Evolutionary conservation across 2,113 vertebrate genomes (phyloP).

Genomic region (Prochilodus magdalenae): DNA sequence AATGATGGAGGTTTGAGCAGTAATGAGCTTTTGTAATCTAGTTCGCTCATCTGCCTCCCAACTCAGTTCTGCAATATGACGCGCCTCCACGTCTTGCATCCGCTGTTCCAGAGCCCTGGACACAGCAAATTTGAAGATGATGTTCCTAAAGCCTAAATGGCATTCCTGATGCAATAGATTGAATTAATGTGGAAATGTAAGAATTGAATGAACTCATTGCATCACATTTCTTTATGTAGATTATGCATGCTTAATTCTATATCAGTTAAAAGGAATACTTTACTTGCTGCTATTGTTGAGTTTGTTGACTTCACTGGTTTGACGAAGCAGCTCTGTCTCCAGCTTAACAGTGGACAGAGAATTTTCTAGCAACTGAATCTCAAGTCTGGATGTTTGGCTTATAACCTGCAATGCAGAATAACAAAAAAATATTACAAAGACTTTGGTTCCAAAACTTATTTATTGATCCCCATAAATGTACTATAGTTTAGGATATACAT

Average conservation of each 20-base stretch:
- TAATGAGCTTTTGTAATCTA: conserved; percentile 77
- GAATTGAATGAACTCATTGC: too few species aligned
- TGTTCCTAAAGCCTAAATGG: too few species aligned
- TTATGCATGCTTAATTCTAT: too few species aligned
- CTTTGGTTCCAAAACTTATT: too few species aligned
- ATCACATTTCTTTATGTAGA: too few species aligned
- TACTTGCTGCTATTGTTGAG: conserved; percentile 86
- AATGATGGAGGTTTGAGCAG: conserved; percentile 80
- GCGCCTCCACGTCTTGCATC: conserved; percentile 83
- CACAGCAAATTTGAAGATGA: neutral
- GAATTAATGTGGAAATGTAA: too few species aligned
- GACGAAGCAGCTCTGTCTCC: conserved; percentile 85
- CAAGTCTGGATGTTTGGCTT: conserved; percentile 86
- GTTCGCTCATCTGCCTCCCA: conserved; percentile 79
- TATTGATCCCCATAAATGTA: too few species aligned
- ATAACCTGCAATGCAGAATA: conserved; percentile 78
- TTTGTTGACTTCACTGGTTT: conserved; percentile 84
- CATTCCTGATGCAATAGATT: too few species aligned
- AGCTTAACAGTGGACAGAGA: conserved; percentile 84
- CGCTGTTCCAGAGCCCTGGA: conserved; percentile 82
- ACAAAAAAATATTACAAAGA: too few species aligned
- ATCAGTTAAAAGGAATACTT: conserved; percentile 10
- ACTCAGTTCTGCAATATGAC: conserved; percentile 79
- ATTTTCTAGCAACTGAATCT: conserved; percentile 87
- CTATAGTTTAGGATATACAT: too few species aligned